Conservation (phyloP, 1,140 invertebrate species). For the Cepaea nemoralis region DNA sequence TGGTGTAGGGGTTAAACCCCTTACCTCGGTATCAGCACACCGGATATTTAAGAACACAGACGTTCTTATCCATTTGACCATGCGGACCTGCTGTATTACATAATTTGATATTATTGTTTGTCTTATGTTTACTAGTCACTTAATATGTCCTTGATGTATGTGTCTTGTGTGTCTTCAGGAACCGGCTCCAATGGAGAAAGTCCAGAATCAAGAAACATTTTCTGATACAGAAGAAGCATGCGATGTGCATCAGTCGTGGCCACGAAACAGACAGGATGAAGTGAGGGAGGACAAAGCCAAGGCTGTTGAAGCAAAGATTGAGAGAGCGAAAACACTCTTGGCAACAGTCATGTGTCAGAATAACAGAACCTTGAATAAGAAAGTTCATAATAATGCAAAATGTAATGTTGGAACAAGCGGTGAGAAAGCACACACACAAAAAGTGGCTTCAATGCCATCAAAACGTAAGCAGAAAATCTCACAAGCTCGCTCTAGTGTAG, state of each 20-base stretch:
- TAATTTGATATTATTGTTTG: too few relatives aligned
- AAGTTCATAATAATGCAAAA: background rate
- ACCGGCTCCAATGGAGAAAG: background rate
- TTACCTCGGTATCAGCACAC: too few relatives aligned
- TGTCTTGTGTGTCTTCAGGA: background rate
- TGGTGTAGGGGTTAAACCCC: too few relatives aligned
- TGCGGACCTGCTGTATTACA: too few relatives aligned
- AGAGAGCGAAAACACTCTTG: slow-evolving; percentile 37
- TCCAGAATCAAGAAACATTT: slow-evolving; percentile 23
- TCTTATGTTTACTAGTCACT: too few relatives aligned
- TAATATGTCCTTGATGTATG: background rate
- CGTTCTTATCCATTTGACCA: too few relatives aligned
- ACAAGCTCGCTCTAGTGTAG: background rate
- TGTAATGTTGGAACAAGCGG: background rate
- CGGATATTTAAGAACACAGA: too few relatives aligned
- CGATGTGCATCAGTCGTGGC: slow-evolving; percentile 55
- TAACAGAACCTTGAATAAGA: too few relatives aligned
- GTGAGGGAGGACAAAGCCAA: slow-evolving; percentile 27
- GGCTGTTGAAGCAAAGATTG: slow-evolving; percentile 32
- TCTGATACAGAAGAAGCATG: slow-evolving; percentile 44
- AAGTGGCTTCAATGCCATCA: background rate
- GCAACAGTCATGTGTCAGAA: too few relatives aligned
- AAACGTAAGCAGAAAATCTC: background rate
- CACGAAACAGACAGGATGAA: slow-evolving; percentile 47
- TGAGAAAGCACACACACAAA: background rate